Base-by-base conservation (phyloP, 2,113 vertebrate genomes). In the Halichoerus grypus region DNA sequence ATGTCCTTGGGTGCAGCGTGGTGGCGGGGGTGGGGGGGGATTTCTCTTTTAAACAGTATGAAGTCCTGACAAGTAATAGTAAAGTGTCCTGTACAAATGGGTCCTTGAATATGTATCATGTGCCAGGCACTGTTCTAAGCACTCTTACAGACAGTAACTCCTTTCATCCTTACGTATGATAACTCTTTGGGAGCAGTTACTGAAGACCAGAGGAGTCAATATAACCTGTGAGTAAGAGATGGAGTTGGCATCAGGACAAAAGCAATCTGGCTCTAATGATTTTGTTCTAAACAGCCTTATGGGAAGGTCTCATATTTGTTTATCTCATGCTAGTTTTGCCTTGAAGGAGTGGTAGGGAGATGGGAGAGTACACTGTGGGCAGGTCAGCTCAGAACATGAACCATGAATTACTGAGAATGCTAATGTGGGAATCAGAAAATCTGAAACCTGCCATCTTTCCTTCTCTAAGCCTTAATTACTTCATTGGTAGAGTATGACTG, bases 321-420 rank as follows among this genome's bases (percentile, higher is more conserved):
- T 42, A 69, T 76, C 42, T 8, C 28, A 22, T 13, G 42, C 19
- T 71, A 31, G 31, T 12, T n/a, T 63, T 77, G 28, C 33, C 39
- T 77, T 72, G 31, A 49, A 51, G 31, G 31, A 33, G n/a, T n/a
- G 13, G 26, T 53, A 12, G 49, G 22, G 31, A 85, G 65, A 71
- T 31, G 15, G 15, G 18, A 28, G 0, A 9, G 33, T 5, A 65
- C 13, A 39, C 49, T 7, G 19, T 4, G 4, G 81, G 36, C 1
- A n/a, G 24, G 2, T 6, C 26, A 79, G 33, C 55, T 88, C 31
- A 90, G 12, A 57, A 14, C 10, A 18, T 72, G 61, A 65, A 36
- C 55, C 26, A 36, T 6, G 26, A 71, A 46, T 90, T 67, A 4
- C 81, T 59, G 74, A 76, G 31, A 33, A 83, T 8, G 53, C 36